phyloP scores from a whole-genome alignment of 2,888 invertebrate genomes.

The Mythimna lalbum region DNA sequence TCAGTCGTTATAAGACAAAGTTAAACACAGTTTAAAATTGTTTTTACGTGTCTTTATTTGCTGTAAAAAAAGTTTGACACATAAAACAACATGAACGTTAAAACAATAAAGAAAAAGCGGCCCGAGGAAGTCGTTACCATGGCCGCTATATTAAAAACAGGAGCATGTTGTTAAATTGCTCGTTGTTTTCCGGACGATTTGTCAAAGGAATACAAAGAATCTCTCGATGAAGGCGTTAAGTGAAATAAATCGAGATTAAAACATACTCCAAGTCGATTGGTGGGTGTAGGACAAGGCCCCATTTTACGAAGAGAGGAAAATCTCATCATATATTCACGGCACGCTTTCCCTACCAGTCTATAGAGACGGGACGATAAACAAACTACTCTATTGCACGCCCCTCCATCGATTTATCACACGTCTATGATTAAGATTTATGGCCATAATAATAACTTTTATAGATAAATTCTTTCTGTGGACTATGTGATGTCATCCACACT shows the following conservation, averaged over 20 bases:
- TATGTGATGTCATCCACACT: conserved; percentile 56
- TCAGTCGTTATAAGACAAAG: conserved; percentile 8
- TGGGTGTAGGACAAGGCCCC: conserved; percentile 42
- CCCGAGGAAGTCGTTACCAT: conserved; percentile 18
- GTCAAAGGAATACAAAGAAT: conserved; percentile 58
- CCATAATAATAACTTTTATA: conserved; percentile 63
- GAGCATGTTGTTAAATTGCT: conserved; percentile 46
- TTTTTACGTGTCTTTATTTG: background rate
- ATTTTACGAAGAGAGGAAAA: conserved; percentile 58
- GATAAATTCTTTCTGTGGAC: conserved; percentile 53
- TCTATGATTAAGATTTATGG: conserved; percentile 67
- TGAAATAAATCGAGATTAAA: conserved; percentile 65
- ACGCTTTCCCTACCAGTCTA: conserved; percentile 57
- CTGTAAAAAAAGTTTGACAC: conserved; percentile 19
- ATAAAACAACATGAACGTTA: conserved; percentile 27
- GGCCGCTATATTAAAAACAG: conserved; percentile 41
- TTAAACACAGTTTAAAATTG: background rate
- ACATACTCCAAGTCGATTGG: conserved; percentile 48
- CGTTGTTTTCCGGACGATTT: conserved; percentile 55
- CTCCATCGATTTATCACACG: conserved; percentile 69
- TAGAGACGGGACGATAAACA: conserved; percentile 64
- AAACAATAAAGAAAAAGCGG: conserved; percentile 31
- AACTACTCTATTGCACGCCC: conserved; percentile 65
- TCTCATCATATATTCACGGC: conserved; percentile 64
- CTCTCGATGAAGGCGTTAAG: conserved; percentile 42